Evolutionary conservation across 2,888 invertebrate species (phyloP), one percentile per base, ranked within the genome.

Genomic region (Caenorhabditis sp.): DNA sequence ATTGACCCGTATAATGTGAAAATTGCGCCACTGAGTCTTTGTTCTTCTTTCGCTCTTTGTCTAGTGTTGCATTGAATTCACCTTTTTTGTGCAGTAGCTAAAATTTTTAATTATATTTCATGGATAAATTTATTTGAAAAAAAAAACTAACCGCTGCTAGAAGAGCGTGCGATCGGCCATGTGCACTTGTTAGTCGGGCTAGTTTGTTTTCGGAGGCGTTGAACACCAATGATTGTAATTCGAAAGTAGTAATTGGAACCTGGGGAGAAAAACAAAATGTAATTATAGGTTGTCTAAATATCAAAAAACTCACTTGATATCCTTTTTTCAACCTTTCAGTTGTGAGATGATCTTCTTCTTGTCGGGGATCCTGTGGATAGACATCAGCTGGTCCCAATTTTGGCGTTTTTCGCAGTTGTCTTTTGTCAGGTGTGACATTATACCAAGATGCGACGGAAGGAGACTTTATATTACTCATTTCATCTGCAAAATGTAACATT

Each of bases 331-430:
- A 56, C 12, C 85, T 68, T 5, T 80, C 78, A 1, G 72, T 59
- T 12, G 76, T 76, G 59, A 85, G 58, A 56, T 69, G 70, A 56
- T 85, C 85, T 63, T 85, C 85, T 59, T 85, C 85, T 60, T 81
- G 83, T 10, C 70, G 65, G 7, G 63, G 58, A 31, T 82, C 75
- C 43, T 84, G 86, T 20, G 83, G 82, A 65, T 81, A 85, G 12
- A 85, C 81, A 75, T 86, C 85, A 1, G 85, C 79, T 12, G 70
- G 59, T 5, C 70, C 76, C 62, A 67, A 38, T 31, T 64, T 64
- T n/a, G 26, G 60, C n/a, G 25, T 26, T 36, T 66, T 76, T 17
- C 70, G 59, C 10, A 76, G 54, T n/a, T 58, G 52, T 12, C 76
- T 54, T 26, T 69, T 49, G 20, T 60, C 68, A 1, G 70, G 69